phyloP scores from a whole-genome alignment of 2,888 invertebrate genomes.

The Drosophila sordidula region DNA sequence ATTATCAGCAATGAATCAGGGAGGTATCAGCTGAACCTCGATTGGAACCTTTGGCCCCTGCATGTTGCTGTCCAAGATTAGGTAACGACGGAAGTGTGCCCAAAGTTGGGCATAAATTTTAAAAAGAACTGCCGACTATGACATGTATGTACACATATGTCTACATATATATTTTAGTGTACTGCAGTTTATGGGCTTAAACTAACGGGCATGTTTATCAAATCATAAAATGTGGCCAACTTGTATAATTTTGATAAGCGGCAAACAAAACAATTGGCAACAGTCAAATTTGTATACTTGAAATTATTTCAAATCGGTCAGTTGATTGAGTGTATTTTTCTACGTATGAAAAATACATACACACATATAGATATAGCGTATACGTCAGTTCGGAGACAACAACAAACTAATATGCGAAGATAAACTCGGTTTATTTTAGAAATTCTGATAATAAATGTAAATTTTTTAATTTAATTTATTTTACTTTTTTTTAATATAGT shows the following conservation, averaged over 20 bases:
- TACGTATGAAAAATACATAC: neutral
- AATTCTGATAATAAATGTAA: constrained; percentile 11
- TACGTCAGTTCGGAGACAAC: neutral
- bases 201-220: constrained; percentile 57
- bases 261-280: constrained; percentile 61
- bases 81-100: constrained; percentile 41
- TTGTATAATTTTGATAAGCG: constrained; percentile 47
- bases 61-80: constrained; percentile 38
- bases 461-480: constrained; percentile 4
- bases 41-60: constrained; percentile 50
- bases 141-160: neutral
- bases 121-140: constrained; percentile 55
- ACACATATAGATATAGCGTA: neutral
- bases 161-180: neutral
- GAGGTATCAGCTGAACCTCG: too few species aligned
- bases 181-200: constrained; percentile 51
- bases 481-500: neutral
- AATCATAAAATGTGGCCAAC: constrained; percentile 52
- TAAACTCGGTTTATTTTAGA: neutral
- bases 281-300: constrained; percentile 37
- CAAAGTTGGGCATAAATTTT: constrained; percentile 45
- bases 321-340: constrained; percentile 7
- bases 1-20: constrained; percentile 14
- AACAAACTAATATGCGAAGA: neutral
- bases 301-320: constrained; percentile 25